Percentiles rank a stretch among this genome's conserved stretches.
phyloP scores from a whole-genome alignment of 2,797 vertebrate species.

The Merluccius polli region DNA sequence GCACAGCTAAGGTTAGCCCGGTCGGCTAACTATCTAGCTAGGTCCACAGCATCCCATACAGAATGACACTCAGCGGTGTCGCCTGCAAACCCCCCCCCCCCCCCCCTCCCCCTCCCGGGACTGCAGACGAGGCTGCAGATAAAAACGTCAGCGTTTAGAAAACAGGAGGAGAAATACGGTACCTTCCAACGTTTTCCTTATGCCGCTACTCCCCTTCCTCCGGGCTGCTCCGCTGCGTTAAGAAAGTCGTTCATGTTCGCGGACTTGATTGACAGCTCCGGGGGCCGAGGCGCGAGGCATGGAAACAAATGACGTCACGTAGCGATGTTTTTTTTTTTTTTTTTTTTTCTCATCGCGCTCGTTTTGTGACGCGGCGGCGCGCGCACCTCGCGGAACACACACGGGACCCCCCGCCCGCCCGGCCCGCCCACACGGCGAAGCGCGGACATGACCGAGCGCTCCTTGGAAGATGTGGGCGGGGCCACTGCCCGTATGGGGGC shows the following conservation, averaged over 20 bases:
- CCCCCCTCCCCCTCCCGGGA: neutral
- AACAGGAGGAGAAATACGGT: conserved; percentile 21
- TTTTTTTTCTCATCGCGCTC: no score
- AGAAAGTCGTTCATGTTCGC: conserved; percentile 61
- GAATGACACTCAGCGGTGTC: conserved; percentile 26
- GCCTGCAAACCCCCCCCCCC: no score
- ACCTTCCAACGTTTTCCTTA: conserved; percentile 64
- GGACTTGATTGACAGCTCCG: conserved; percentile 66
- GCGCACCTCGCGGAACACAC: no score
- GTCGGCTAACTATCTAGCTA: conserved; percentile 39
- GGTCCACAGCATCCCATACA: conserved; percentile 24
- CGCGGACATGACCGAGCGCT: no score
- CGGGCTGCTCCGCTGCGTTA: conserved; percentile 69
- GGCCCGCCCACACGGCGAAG: no score
- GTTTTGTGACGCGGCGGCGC: neutral
- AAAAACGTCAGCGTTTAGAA: neutral
- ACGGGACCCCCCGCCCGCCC: no score
- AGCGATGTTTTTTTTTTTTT: neutral
- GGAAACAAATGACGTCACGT: conserved; percentile 53
- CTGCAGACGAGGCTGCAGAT: neutral
- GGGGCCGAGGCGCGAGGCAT: conserved; percentile 48
- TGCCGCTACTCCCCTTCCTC: conserved; percentile 59
- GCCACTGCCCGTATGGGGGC: conserved; percentile 49
- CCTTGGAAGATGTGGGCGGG: conserved; percentile 50
- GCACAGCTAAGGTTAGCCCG: neutral